These are phyloP conservation scores for Sycon ciliatum DNA, from an alignment of 37 sponge, comb jelly and placozoan species.

Conservation along the genomic window DNA sequence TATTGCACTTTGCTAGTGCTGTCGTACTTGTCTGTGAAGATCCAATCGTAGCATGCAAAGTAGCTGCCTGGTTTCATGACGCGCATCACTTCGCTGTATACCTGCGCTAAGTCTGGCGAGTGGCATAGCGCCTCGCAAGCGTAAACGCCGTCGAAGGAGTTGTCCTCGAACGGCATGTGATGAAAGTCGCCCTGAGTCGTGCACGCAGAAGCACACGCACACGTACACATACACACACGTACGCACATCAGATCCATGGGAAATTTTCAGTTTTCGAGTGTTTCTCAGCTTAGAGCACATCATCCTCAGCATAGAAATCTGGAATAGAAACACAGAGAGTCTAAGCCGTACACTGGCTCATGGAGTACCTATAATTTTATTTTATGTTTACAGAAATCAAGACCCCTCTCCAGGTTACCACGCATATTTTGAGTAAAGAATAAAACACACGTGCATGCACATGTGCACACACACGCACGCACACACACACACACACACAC, in stretches of 20 bases:
- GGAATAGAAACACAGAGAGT: no score
- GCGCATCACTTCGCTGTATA: conserved; percentile 46
- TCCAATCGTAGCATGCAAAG: conserved; percentile 43
- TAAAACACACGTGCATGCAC: background rate
- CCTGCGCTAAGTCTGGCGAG: conserved; percentile 19
- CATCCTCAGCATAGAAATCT: no score
- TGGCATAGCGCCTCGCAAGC: conserved; percentile 58
- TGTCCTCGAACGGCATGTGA: conserved; percentile 50
- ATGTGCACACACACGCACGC: conserved; percentile 20
- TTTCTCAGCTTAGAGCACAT: no score
- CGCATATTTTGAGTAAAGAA: background rate
- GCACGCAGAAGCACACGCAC: background rate
- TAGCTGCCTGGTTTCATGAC: conserved; percentile 62
- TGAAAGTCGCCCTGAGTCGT: conserved; percentile 44
- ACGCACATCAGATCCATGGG: no score
- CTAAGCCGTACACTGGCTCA: no score
- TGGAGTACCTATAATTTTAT: no score
- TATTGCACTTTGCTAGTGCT: conserved; percentile 38
- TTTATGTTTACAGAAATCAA: no score
- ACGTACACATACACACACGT: background rate
- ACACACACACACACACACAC: conserved; percentile 20
- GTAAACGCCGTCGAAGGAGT: conserved; percentile 53
- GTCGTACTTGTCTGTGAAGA: conserved; percentile 51
- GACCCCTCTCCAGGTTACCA: no score
- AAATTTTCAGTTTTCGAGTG: no score